phyloP scores from a whole-genome alignment of 2,888 invertebrate genomes.

The Philereme transversata region DNA sequence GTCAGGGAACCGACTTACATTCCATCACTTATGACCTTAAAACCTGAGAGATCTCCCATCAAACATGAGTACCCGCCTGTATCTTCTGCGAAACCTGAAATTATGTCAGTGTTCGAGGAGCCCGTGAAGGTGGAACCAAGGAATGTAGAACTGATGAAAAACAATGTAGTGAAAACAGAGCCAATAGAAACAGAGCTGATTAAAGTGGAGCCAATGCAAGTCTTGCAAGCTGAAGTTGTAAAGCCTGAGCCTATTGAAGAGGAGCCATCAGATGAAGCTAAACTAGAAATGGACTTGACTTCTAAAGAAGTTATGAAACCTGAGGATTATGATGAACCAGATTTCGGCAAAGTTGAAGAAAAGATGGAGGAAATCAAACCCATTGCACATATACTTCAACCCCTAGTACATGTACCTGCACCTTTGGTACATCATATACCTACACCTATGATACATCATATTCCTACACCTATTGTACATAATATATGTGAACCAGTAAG shows the following conservation, averaged over 20 bases:
- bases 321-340: constrained; percentile 70
- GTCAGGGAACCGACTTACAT: constrained; percentile 53
- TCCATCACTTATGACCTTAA: constrained; percentile 50
- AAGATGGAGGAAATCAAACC: constrained; percentile 39
- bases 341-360: constrained; percentile 56
- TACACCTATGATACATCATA: no score
- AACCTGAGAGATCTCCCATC: constrained; percentile 68
- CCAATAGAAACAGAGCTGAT: constrained; percentile 47
- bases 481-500: constrained; percentile 12
- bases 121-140: constrained; percentile 57
- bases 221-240: constrained; percentile 8
- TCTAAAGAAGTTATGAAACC: constrained; percentile 77
- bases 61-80: constrained; percentile 68
- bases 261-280: constrained; percentile 58
- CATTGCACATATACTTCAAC: constrained; percentile 11
- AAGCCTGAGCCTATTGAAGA: constrained; percentile 37
- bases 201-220: constrained; percentile 49
- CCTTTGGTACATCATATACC: no score
- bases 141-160: constrained; percentile 10
- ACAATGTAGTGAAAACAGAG: constrained; percentile 16
- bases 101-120: constrained; percentile 63
- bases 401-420: neutral
- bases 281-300: constrained; percentile 68
- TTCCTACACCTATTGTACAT: no score
- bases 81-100: constrained; percentile 61